Percentiles rank a stretch among this genome's conserved stretches.
Conservation (phyloP, 2,888 invertebrate species). For the Drosophila sordidapex region DNA sequence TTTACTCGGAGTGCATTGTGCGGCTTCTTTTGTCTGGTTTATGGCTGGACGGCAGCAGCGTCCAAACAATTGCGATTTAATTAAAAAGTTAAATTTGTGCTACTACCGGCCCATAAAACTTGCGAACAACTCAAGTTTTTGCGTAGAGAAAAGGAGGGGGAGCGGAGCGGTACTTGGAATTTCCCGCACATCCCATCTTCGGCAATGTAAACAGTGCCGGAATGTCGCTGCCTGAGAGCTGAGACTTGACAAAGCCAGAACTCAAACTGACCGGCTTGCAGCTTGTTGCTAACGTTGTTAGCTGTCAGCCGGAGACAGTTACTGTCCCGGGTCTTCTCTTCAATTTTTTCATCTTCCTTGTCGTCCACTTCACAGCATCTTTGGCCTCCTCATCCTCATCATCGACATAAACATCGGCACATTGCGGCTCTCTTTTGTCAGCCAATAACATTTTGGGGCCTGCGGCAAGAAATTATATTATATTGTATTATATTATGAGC, state of each 20-base stretch:
- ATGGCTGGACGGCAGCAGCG: constrained; percentile 44
- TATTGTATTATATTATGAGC: constrained; percentile 45
- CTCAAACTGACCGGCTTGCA: constrained; percentile 18
- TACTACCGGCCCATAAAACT: constrained; percentile 59
- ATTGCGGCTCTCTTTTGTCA: constrained; percentile 44
- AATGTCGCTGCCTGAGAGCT: constrained; percentile 15
- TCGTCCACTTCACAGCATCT: constrained; percentile 14
- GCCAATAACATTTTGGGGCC: constrained; percentile 56
- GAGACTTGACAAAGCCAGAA: constrained; percentile 23
- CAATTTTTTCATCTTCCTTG: not conserved
- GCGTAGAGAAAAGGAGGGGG: too few species aligned
- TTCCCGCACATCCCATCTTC: constrained; percentile 16
- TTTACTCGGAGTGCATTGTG: constrained; percentile 45
- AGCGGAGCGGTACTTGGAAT: not conserved
- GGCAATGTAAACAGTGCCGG: constrained; percentile 25
- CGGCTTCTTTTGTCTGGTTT: constrained; percentile 44
- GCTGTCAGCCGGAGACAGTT: constrained; percentile 40
- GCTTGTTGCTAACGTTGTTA: constrained; percentile 54
- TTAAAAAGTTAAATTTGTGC: constrained; percentile 74
- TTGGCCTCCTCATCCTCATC: constrained; percentile 26
- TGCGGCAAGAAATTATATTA: constrained; percentile 42
- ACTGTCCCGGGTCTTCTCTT: constrained; percentile 13
- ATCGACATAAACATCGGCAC: constrained; percentile 31
- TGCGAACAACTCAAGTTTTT: constrained; percentile 27
- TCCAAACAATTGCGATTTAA: constrained; percentile 72